Percentiles rank a stretch among this genome's conserved stretches.
Evolutionary conservation across 2,797 vertebrate genomes (phyloP).

Genomic region (Cryptoblepharus egeriae): DNA sequence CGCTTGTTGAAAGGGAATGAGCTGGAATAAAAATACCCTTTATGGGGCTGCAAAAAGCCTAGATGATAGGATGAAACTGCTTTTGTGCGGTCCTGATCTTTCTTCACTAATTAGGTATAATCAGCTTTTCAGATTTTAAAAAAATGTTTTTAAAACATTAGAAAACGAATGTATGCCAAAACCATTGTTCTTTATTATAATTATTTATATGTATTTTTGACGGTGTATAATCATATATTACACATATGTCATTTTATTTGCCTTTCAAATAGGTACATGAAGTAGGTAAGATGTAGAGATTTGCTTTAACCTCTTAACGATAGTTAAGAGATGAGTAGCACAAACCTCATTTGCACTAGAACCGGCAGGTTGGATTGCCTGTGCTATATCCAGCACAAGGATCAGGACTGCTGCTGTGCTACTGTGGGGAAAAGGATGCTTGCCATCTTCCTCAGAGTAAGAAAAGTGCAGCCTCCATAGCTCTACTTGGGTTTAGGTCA

Average conservation of each 20-base stretch:
- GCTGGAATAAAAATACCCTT: neutral
- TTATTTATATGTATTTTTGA: slow-evolving; percentile 3
- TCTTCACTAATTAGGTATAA: neutral
- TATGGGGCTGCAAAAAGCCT: slow-evolving; percentile 5
- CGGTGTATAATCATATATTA: too few relatives aligned
- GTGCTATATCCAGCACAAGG: too few relatives aligned
- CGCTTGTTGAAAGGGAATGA: slow-evolving; percentile 24
- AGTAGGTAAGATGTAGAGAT: neutral
- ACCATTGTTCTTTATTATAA: neutral
- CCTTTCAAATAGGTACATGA: neutral
- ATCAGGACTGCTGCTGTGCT: too few relatives aligned
- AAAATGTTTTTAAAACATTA: neutral
- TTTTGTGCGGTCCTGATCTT: slow-evolving; percentile 15
- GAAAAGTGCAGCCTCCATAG: too few relatives aligned
- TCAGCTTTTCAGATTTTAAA: slow-evolving; percentile 21
- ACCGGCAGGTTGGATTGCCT: too few relatives aligned
- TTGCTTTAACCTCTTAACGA: neutral
- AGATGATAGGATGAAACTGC: neutral
- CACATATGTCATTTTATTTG: slow-evolving; percentile 4
- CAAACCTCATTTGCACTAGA: too few relatives aligned
- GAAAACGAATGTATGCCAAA: neutral
- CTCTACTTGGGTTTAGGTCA: too few relatives aligned
- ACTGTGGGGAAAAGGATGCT: too few relatives aligned
- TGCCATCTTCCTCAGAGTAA: too few relatives aligned
- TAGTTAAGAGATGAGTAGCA: too few relatives aligned